Percentiles rank a stretch among this genome's conserved stretches.
phyloP scores from a whole-genome alignment of 2,797 vertebrate genomes.

The Myotis findleyi region DNA sequence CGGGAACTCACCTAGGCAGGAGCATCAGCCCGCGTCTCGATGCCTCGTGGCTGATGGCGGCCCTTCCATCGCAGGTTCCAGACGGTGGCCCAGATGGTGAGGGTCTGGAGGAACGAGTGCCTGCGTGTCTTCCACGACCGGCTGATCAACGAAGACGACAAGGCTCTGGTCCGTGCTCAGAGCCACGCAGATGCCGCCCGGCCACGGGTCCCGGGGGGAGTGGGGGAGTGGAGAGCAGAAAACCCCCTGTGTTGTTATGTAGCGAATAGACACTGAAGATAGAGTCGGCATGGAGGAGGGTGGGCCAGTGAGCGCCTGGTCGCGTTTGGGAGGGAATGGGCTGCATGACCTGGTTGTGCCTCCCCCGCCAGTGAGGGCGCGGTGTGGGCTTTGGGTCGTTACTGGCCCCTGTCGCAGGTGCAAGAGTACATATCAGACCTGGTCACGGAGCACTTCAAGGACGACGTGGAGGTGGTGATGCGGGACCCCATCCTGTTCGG shows the following conservation, averaged over 20 bases:
- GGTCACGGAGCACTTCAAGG: constrained; percentile 90
- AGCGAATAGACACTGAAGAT: neutral
- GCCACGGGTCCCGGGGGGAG: no score
- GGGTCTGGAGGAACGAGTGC: constrained; percentile 98
- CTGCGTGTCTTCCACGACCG: constrained; percentile 97
- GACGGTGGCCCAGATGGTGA: constrained; percentile 93
- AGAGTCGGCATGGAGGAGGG: neutral
- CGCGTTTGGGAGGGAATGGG: no score
- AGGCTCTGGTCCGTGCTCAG: constrained; percentile 90
- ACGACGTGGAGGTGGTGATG: constrained; percentile 90
- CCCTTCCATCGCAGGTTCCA: constrained; percentile 89
- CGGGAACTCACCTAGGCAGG: rapidly evolving
- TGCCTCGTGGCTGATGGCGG: no score
- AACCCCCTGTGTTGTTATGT: rapidly evolving
- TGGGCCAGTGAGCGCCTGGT: no score
- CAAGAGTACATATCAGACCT: constrained; percentile 91
- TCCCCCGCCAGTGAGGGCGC: no score
- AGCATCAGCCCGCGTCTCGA: neutral
- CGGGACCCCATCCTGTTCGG: constrained; percentile 96
- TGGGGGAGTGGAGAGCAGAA: rapidly evolving
- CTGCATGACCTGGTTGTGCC: neutral
- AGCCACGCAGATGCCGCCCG: no score
- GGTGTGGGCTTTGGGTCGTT: neutral
- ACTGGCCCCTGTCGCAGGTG: constrained; percentile 87
- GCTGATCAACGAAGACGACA: constrained; percentile 94